These are phyloP conservation scores for Trinorchestia longiramus DNA, from an alignment of 1,140 invertebrate genomes.

Conservation along the genomic window DNA sequence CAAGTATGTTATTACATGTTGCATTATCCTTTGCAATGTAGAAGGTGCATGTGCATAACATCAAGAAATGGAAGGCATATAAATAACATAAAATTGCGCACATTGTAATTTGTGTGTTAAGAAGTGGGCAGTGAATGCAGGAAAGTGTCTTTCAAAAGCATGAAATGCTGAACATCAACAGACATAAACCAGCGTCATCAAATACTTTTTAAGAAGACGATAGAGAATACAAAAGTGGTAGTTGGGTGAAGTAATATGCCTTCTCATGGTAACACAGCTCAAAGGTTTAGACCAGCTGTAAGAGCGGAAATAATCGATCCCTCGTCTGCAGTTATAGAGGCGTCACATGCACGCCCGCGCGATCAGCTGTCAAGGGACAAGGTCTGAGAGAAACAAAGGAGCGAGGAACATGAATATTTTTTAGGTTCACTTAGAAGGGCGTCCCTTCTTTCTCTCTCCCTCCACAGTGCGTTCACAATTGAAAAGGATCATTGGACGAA, in stretches of 20 bases:
- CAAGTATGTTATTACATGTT: neutral
- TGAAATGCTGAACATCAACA: neutral
- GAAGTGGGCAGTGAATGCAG: neutral
- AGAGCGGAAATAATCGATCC: conserved; percentile 30
- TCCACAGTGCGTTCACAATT: neutral
- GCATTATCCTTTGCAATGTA: too few species aligned
- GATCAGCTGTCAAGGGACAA: conserved; percentile 22
- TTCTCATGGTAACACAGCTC: neutral
- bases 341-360: conserved; percentile 43
- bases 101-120: neutral
- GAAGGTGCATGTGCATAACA: too few species aligned
- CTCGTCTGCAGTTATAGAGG: conserved; percentile 37
- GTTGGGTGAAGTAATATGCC: neutral
- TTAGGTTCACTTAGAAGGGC: conserved; percentile 33
- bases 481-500: neutral
- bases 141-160: neutral
- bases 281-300: neutral
- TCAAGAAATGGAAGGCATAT: neutral
- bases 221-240: neutral
- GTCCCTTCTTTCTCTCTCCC: neutral
- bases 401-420: conserved; percentile 15
- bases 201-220: neutral
- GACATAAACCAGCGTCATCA: neutral
- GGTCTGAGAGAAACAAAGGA: conserved; percentile 17
- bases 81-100: neutral